phyloP scores from a whole-genome alignment of 1,140 invertebrate genomes.

The Elymnias hypermnestra region DNA sequence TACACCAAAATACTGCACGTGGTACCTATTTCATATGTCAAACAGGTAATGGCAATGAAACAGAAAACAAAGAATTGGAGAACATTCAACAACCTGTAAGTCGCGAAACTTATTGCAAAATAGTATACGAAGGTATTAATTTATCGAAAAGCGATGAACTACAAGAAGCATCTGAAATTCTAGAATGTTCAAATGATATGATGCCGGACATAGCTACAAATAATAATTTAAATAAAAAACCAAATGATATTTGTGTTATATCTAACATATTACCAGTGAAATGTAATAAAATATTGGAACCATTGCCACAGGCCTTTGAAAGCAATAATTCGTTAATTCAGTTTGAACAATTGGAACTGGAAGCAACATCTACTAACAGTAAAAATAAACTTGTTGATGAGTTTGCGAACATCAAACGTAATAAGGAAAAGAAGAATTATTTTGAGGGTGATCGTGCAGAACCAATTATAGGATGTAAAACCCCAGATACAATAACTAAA shows the following conservation, averaged over 20 bases:
- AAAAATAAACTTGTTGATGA: conserved; percentile 12
- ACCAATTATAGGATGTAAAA: conserved; percentile 8
- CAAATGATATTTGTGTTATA: not conserved
- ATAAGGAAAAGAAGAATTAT: conserved; percentile 37
- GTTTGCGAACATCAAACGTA: conserved; percentile 28
- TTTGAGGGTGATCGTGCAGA: conserved; percentile 24
- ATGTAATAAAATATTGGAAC: conserved; percentile 32
- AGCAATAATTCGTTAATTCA: conserved; percentile 44
- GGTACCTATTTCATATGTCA: not conserved
- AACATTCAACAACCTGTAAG: not conserved
- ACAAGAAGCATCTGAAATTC: not conserved
- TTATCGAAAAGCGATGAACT: not conserved
- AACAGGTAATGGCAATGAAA: not conserved
- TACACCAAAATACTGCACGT: not conserved
- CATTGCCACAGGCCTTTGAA: conserved; percentile 24
- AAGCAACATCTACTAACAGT: conserved; percentile 22
- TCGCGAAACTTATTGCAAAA: conserved; percentile 13
- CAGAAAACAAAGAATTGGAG: not conserved
- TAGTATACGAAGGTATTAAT: not conserved
- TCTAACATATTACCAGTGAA: conserved; percentile 22
- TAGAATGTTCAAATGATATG: not conserved
- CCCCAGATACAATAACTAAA: conserved; percentile 12
- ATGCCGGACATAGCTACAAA: too few relatives aligned
- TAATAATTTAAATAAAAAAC: not conserved
- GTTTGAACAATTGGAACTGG: conserved; percentile 55